These are phyloP conservation scores for Blennius ocellaris DNA, from an alignment of 2,113 vertebrate species.

Conservation along the genomic window DNA sequence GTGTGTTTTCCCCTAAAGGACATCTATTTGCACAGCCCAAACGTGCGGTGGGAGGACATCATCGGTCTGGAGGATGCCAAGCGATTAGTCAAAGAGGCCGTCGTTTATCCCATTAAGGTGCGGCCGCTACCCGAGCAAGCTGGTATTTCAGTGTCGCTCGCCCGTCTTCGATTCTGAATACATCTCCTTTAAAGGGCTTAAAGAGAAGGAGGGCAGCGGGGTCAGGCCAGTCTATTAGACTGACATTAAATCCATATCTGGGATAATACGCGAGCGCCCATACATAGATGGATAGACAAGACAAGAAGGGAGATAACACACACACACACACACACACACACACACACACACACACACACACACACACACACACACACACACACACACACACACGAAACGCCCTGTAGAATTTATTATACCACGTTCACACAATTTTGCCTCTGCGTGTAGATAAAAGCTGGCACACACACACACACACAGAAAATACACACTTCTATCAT, in stretches of 20 bases:
- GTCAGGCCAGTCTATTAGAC: conserved; percentile 76
- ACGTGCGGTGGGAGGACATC: conserved; percentile 94
- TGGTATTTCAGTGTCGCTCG: conserved; percentile 80
- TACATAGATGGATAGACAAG: conserved; percentile 52
- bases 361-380: conserved; percentile 16
- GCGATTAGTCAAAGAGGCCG: conserved; percentile 97
- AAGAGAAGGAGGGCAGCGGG: conserved; percentile 56
- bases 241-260: conserved; percentile 85
- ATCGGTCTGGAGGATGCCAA: conserved; percentile 95
- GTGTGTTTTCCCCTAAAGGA: conserved; percentile 50
- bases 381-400: background rate
- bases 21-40: conserved; percentile 92
- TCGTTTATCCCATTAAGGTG: conserved; percentile 96
- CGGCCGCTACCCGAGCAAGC: conserved; percentile 54
- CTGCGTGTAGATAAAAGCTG: conserved; percentile 28
- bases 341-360: conserved; percentile 2
- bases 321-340: conserved; percentile 5
- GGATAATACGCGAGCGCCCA: conserved; percentile 70
- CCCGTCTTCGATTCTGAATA: conserved; percentile 83
- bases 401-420: conserved; percentile 19
- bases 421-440: conserved; percentile 12
- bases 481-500: conserved; percentile 30
- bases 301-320: background rate
- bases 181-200: conserved; percentile 80
- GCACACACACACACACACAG: background rate